A percentile compares a stretch with the other conserved stretches of the same genome.
phyloP scores from a whole-genome alignment of 2,797 vertebrate genomes.

The Ctenopoma kingsleyae region DNA sequence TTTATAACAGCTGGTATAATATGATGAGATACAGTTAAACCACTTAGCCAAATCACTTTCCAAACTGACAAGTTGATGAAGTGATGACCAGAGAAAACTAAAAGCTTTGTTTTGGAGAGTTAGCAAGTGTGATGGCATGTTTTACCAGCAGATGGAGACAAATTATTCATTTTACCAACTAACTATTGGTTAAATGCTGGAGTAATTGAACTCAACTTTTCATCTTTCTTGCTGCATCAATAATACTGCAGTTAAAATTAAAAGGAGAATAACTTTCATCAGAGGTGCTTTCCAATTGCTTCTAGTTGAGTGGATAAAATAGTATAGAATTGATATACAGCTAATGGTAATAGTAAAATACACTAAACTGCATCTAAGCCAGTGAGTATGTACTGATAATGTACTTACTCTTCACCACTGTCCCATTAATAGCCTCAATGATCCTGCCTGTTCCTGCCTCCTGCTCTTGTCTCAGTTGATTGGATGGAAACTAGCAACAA shows the following conservation, averaged over 20 bases:
- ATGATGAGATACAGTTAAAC: too few species aligned
- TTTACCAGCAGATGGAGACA: slow-evolving; percentile 67
- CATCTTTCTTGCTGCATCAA: too few species aligned
- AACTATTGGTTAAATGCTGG: too few species aligned
- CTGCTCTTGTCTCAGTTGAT: slow-evolving; percentile 8
- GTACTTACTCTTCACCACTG: not conserved
- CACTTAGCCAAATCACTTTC: too few species aligned
- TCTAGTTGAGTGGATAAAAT: not conserved
- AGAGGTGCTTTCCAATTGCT: not conserved
- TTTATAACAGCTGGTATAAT: too few species aligned
- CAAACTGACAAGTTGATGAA: not conserved
- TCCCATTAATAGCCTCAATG: slow-evolving; percentile 39
- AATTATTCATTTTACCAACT: not conserved
- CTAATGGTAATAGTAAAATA: too few species aligned
- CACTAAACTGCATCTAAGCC: too few species aligned
- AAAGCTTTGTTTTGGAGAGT: not conserved
- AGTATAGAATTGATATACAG: too few species aligned
- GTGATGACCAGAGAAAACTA: not conserved
- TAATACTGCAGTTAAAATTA: not conserved
- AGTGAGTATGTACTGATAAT: not conserved
- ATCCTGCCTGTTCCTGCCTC: slow-evolving; percentile 25
- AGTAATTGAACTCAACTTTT: too few species aligned
- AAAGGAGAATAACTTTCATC: not conserved
- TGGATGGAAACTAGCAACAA: slow-evolving; percentile 25
- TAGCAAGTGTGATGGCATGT: not conserved